Evolutionary conservation across 1,140 invertebrate genomes (phyloP), one percentile per base, ranked within the genome.

Genomic region (Nasonia longicornis): DNA sequence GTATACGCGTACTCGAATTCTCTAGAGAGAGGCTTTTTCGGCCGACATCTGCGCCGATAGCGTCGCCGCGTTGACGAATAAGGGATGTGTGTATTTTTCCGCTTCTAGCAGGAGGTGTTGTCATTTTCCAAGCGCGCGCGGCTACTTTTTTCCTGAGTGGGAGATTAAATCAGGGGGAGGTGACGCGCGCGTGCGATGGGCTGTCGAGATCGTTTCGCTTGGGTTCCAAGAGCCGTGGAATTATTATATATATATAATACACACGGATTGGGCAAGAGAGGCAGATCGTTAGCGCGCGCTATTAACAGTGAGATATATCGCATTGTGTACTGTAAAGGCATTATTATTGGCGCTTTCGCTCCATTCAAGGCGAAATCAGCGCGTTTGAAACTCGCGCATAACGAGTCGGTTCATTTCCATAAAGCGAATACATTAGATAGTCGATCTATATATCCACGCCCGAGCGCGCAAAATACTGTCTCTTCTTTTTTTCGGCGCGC

Each of bases 21-120:
- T 63, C 11, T 0, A 26, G 63, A 22, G 48, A 52, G 16, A 52
- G 16, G 3, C 48, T 58, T 71, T 22, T 78, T 78, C 11, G 1
- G 29, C 35, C 45, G 67, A 71, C 77, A 78, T 78, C 77, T 78
- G 67, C 16, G 14, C 26, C 66, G 7, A 64, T 64, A 35, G 48
- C 48, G 20, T 64, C n/a, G 26, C 20, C 14, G 20, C 67, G 45
- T 72, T 63, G 71, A 72, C 42, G 77, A 71, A 78, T 78, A 71
- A 58, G 35, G 45, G 8, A n/a, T 31, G 75, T 31, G 16, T 66
- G 29, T 67, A 66, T 42, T 76, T n/a, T 64, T 20, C 52, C 67
- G 16, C n/a, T 52, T 35, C 35, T 58, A 35, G 16, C 7, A 16
- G 31, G 48, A 29, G 12, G 31, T 45, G 67, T 35, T 70, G 38